Conservation (phyloP, 2,888 invertebrate species). For the Caradrina kadenii region DNA sequence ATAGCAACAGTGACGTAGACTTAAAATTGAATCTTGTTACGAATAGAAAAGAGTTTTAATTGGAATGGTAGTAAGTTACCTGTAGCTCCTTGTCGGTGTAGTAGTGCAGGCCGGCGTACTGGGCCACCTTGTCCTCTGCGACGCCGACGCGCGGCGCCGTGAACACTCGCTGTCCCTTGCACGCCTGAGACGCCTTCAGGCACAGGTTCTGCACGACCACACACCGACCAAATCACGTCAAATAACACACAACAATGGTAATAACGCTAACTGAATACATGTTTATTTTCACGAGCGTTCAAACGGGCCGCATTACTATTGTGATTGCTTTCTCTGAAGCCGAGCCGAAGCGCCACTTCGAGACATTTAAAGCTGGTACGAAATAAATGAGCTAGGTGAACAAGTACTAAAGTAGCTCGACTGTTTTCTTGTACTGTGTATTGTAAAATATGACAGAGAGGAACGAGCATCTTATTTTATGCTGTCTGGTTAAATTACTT, state of each 20-base stretch:
- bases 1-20: slow-evolving; percentile 12
- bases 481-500: slow-evolving; percentile 32
- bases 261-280: slow-evolving; percentile 71
- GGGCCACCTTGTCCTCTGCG: slow-evolving; percentile 97
- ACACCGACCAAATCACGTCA: slow-evolving; percentile 75
- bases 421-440: slow-evolving; percentile 41
- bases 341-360: slow-evolving; percentile 62
- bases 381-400: slow-evolving; percentile 46
- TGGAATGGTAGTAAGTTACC: slow-evolving; percentile 80
- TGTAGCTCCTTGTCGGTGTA: slow-evolving; percentile 98
- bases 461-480: slow-evolving; percentile 42
- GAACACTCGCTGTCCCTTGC: slow-evolving; percentile 95
- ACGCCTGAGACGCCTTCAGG: slow-evolving; percentile 96
- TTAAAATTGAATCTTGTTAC: slow-evolving; percentile 30
- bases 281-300: slow-evolving; percentile 75
- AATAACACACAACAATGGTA: slow-evolving; percentile 73
- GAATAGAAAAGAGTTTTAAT: slow-evolving; percentile 29
- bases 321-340: slow-evolving; percentile 73
- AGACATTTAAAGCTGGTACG: slow-evolving; percentile 40
- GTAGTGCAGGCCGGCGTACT: slow-evolving; percentile 97
- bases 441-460: slow-evolving; percentile 49
- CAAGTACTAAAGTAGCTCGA: slow-evolving; percentile 31
- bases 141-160: slow-evolving; percentile 96
- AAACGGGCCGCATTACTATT: slow-evolving; percentile 68
- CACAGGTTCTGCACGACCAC: slow-evolving; percentile 97